Percentiles rank a stretch among this genome's conserved stretches.
These are phyloP conservation scores for Sarcophaga subvicina DNA, from an alignment of 2,888 invertebrate genomes.

Conservation along the genomic window DNA sequence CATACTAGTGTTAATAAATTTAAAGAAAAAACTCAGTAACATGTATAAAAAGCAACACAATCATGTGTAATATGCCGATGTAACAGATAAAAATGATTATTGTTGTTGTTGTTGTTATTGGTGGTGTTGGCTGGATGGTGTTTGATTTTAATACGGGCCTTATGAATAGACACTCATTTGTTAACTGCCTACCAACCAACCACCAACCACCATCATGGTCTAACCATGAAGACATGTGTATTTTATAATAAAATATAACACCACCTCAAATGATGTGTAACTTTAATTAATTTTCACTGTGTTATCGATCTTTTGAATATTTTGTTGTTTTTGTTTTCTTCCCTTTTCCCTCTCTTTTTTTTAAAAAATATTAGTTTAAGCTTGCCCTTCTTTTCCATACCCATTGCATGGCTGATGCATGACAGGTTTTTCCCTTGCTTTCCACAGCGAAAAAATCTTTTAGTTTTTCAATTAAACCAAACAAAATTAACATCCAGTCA, in stretches of 20 bases:
- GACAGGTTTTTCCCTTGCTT: background rate
- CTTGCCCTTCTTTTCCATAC: background rate
- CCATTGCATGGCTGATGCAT: background rate
- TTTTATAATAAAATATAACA: conserved; percentile 50
- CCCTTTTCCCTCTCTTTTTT: background rate
- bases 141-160: background rate
- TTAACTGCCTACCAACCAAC: background rate
- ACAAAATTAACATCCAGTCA: too few species aligned
- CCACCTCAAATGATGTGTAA: conserved; percentile 51
- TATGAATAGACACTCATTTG: background rate
- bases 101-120: background rate
- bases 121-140: background rate
- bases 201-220: background rate
- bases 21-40: conserved; percentile 1
- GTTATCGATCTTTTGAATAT: conserved; percentile 6
- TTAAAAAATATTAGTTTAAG: background rate
- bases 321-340: background rate
- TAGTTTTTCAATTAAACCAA: background rate
- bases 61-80: background rate
- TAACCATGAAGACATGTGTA: conserved; percentile 11
- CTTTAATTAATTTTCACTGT: conserved; percentile 62
- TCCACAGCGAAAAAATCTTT: background rate
- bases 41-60: background rate
- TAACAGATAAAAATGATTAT: background rate
- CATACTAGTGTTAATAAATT: background rate